Conservation (phyloP, 2,888 invertebrate species). For the Hemistola chrysoprasaria region DNA sequence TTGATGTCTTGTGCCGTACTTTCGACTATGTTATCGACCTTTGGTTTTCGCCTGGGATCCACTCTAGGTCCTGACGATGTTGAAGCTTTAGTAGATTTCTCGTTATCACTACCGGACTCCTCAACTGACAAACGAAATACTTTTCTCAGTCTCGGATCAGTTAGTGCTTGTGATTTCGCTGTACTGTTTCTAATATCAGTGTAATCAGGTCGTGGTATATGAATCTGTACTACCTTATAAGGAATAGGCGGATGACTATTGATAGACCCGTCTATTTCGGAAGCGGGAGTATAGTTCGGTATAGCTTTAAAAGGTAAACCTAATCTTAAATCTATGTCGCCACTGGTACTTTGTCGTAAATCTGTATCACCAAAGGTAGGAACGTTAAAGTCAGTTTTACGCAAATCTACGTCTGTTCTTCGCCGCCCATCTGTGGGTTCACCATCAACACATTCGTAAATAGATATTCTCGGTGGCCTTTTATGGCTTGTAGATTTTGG, state of each 20-base stretch:
- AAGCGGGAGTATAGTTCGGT: constrained; percentile 91
- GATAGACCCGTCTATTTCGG: constrained; percentile 92
- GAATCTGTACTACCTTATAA: constrained; percentile 84
- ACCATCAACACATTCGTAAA: constrained; percentile 83
- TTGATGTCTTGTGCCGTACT: constrained; percentile 49
- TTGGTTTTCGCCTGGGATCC: constrained; percentile 75
- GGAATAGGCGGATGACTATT: constrained; percentile 88
- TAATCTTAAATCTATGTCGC: constrained; percentile 89
- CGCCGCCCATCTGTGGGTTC: constrained; percentile 74
- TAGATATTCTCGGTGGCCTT: constrained; percentile 73
- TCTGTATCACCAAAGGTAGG: constrained; percentile 85
- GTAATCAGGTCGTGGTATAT: constrained; percentile 89
- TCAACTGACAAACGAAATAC: constrained; percentile 87
- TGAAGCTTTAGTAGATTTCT: constrained; percentile 58
- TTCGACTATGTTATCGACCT: constrained; percentile 48
- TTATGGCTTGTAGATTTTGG: constrained; percentile 41
- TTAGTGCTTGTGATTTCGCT: constrained; percentile 86
- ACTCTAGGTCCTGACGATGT: constrained; percentile 62
- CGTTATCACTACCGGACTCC: constrained; percentile 83
- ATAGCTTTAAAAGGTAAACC: constrained; percentile 90
- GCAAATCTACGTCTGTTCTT: constrained; percentile 77
- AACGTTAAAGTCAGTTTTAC: constrained; percentile 77
- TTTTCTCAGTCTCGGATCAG: constrained; percentile 89
- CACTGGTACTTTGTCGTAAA: constrained; percentile 78
- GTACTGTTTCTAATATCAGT: constrained; percentile 87